A percentile compares a stretch with the other conserved stretches of the same genome.
phyloP scores from a whole-genome alignment of 2,888 invertebrate genomes.

The Pomacea canaliculata region DNA sequence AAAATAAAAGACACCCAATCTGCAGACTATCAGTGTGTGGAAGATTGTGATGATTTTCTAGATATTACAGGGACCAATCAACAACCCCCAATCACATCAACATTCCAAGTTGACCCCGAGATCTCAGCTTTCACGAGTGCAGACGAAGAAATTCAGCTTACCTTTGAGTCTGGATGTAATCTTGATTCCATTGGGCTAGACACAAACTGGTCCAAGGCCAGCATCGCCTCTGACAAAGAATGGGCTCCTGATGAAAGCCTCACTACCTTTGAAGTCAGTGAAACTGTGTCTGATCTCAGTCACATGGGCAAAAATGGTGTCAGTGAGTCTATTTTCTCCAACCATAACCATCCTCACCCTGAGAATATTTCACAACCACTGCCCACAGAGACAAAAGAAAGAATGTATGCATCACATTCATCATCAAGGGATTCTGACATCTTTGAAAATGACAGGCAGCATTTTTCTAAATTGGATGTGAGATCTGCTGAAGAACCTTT shows the following conservation, averaged over 20 bases:
- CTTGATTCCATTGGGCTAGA: constrained; percentile 3
- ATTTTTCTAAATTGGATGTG: too few relatives aligned
- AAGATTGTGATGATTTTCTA: constrained; percentile 16
- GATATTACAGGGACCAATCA: constrained; percentile 9
- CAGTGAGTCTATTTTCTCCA: background rate
- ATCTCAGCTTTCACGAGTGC: constrained; percentile 4
- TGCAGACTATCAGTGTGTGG: background rate
- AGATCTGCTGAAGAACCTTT: constrained; percentile 1
- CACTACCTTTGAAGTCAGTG: constrained; percentile 17
- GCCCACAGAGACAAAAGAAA: background rate
- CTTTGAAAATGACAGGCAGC: too few relatives aligned
- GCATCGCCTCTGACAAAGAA: constrained; percentile 2
- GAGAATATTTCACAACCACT: too few relatives aligned
- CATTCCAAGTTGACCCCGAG: constrained; percentile 8
- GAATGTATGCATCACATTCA: background rate
- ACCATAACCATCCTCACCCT: background rate
- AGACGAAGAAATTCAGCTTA: constrained; percentile 1
- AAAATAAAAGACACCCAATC: too few relatives aligned
- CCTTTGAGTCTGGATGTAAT: constrained; percentile 8
- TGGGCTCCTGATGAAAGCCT: constrained; percentile 15
- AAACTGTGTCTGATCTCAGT: background rate
- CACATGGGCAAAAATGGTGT: background rate
- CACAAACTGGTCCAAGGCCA: constrained; percentile 8
- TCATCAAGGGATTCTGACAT: background rate
- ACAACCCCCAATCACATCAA: constrained; percentile 3